phyloP scores from a whole-genome alignment of 2,888 invertebrate species.

The Nomada hirtipes region DNA sequence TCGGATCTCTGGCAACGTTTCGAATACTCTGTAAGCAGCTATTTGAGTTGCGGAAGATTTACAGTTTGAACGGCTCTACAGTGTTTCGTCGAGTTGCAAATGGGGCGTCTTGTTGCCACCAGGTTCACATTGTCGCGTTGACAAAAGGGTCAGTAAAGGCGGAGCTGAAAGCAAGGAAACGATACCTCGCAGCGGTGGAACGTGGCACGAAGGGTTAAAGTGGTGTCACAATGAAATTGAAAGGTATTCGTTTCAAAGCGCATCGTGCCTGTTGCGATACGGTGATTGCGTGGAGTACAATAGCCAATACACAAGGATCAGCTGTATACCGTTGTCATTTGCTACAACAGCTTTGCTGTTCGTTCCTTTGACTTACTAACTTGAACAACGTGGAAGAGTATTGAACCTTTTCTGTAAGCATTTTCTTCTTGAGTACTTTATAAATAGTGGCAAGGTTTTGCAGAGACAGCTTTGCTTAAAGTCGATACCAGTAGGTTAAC shows the following conservation, averaged over 20 bases:
- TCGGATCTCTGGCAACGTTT: no score
- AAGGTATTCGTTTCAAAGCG: slow-evolving; percentile 38
- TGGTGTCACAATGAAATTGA: slow-evolving; percentile 33
- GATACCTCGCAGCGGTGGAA: slow-evolving; percentile 9
- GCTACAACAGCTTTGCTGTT: slow-evolving; percentile 7
- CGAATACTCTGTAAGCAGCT: no score
- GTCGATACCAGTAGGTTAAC: no score
- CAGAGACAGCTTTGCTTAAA: no score
- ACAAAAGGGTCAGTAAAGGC: slow-evolving; percentile 6
- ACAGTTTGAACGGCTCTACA: no score
- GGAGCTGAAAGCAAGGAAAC: neutral
- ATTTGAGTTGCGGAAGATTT: no score
- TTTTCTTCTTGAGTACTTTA: no score
- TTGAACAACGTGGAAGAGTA: no score
- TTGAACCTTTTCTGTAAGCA: no score
- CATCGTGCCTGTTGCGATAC: slow-evolving; percentile 14
- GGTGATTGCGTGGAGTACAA: slow-evolving; percentile 25
- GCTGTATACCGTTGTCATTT: neutral
- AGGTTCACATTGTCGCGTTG: neutral
- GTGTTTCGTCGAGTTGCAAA: slow-evolving; percentile 1
- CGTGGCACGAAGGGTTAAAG: slow-evolving; percentile 14
- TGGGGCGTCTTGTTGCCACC: neutral
- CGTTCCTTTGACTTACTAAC: neutral
- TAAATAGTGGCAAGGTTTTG: no score
- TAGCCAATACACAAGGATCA: slow-evolving; percentile 26